Evolutionary conservation across 2,113 vertebrate species (phyloP), one percentile per base, ranked within the genome.

Genomic region (Rhynchopsitta pachyrhyncha): DNA sequence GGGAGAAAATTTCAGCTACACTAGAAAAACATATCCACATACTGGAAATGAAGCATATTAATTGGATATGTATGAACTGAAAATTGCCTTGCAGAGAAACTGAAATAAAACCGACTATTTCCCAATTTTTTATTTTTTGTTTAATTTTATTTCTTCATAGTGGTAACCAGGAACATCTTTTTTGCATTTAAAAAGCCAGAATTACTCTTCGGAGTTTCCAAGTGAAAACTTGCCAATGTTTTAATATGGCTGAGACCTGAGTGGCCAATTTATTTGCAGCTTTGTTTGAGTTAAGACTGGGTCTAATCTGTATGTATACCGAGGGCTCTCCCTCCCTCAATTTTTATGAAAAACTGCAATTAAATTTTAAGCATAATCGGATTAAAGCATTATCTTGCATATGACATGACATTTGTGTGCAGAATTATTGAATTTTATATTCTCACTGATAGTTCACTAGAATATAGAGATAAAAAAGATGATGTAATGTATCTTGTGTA

Each of bases 221-320:
- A 88, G 50, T 81, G 88, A 95, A 93, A 96, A 93, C 91, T 91
- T 90, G 86, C 53, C 76, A 79, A 66, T 94, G 90, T 90, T 93
- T 87, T 89, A 91, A 91, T 64, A 68, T 92, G 95, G 53, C 69
- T 62, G 90, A 86, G 92, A 93, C 90, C 86, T 94, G 86, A 90
- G 86, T 89, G 86, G 92, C 86, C 77, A 93, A 88, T 94, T 95
- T 95, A 90, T 96, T 90, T 96, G 69, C 94, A 57, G 82, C 94
- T 96, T 96, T 93, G 86, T 95, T 93, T 92, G 89, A 94, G 74
- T 60, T 62, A 93, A 89, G 95, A 31, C 95, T 75, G 90, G 47
- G 82, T 92, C 88, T 96, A 93, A 96, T 97, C 88, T 90, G 91
- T 94, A 93, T 93, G 94, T 96, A 94, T 71, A 88, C 84, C 25